Evolutionary conservation across 2,888 invertebrate species (phyloP), one percentile per base, ranked within the genome.

Genomic region (Oscheius myriophilus): DNA sequence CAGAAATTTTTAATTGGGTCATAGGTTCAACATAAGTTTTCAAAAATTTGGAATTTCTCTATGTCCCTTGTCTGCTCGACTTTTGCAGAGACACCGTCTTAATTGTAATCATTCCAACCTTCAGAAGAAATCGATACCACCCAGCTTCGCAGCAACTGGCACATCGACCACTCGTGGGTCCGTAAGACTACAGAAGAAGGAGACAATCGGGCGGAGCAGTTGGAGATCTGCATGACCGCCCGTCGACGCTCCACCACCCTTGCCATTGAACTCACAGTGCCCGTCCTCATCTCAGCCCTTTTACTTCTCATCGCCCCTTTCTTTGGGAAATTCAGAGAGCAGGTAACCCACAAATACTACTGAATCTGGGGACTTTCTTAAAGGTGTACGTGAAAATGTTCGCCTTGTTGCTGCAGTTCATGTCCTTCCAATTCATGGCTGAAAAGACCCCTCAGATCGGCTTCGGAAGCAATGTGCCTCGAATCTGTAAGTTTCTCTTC

Each of bases 341-440:
- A 81, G 71, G 74, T 68, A 11, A 25, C 61, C 21, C 41, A 11
- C 14, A 23, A 16, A 57, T 39, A 18, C 12, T 12, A 43, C 39
- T 23, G 2, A 43, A 45, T 53, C 14, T 12, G 41, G 51, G 23
- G 16, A 21, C 1, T 9, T 6, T 23, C 57, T 39, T 69, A 23
- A 73, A 81, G 75, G 71, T 82, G 52, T 75, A 80, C 58, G 83
- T 84, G 46, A 84, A 84, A 64, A 76, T 83, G 75, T 84, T 84
- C 71, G 81, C 83, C 23, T 73, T 84, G 21, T 77, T 84, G 2
- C 73, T 84, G 18, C 84, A 84, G 70, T 83, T 81, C 71, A 70
- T 84, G 76, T 79, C 80, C 68, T 83, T 84, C 77, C 84, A 84
- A 72, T 82, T 80, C 55, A 67, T 84, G 54, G 80, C 79, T n/a